Evolutionary conservation across 2,113 vertebrate genomes (phyloP).

Genomic region (Trogon melanurus): DNA sequence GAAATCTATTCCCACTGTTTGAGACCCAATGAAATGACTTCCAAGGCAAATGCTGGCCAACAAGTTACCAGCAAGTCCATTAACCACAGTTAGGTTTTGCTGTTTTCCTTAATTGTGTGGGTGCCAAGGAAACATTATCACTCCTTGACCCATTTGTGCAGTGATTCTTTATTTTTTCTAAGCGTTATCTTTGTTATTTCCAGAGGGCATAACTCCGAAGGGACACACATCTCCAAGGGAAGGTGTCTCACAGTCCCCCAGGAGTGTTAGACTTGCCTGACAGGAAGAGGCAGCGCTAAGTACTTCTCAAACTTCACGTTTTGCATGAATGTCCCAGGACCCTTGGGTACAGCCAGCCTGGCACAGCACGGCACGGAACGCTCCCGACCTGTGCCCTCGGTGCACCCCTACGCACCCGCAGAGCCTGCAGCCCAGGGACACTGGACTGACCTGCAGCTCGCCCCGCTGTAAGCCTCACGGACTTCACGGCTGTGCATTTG

Average conservation of each 20-base stretch:
- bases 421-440: neutral
- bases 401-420: rapidly evolving
- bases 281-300: neutral
- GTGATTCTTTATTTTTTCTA: neutral
- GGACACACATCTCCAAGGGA: neutral
- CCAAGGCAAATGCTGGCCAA: neutral
- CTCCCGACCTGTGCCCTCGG: rapidly evolving
- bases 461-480: neutral
- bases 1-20: conserved; percentile 13
- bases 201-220: neutral
- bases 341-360: neutral
- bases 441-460: neutral
- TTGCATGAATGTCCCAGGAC: neutral
- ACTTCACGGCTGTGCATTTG: neutral
- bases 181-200: neutral
- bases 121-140: conserved; percentile 1
- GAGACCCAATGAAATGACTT: neutral
- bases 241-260: neutral
- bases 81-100: neutral
- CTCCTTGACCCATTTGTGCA: conserved; percentile 12
- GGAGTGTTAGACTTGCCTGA: neutral
- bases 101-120: neutral
- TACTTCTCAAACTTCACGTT: rapidly evolving
- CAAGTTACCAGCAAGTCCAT: neutral
- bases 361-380: neutral